Percentiles rank a stretch among this genome's conserved stretches.
Conservation (phyloP, 1,140 invertebrate species). For the Neodiprion lecontei region DNA sequence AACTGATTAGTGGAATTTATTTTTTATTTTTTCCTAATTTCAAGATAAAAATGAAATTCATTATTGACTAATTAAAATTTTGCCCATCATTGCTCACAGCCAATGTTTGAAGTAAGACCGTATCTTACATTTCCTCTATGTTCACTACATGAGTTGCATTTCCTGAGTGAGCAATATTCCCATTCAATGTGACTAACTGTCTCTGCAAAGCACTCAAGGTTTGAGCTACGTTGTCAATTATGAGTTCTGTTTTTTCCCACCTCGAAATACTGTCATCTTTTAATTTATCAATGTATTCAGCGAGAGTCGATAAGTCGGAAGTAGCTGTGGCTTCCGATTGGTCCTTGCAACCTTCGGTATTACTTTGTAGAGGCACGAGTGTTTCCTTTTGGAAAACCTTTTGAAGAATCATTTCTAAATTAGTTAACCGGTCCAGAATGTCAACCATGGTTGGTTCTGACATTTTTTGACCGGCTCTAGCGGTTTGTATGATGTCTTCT, state of each 20-base stretch:
- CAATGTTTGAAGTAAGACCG: no score
- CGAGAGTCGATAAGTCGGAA: not conserved
- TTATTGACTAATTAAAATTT: no score
- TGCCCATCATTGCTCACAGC: no score
- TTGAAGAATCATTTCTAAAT: not conserved
- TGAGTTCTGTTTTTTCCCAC: not conserved
- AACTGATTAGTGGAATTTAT: no score
- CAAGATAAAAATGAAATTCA: no score
- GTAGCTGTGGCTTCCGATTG: not conserved
- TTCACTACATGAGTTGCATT: not conserved
- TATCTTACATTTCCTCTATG: not conserved
- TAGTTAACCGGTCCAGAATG: not conserved
- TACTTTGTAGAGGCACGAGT: not conserved
- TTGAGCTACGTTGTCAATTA: not conserved
- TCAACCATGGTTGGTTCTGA: not conserved
- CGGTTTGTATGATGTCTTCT: constrained; percentile 6
- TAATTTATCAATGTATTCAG: not conserved
- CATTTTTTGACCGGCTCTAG: not conserved
- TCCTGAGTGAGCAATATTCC: not conserved
- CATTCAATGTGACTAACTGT: not conserved
- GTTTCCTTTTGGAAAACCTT: not conserved
- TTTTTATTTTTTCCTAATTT: no score
- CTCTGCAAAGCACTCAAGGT: not conserved
- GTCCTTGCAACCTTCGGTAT: not conserved
- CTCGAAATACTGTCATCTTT: not conserved